Evolutionary conservation across 1,140 invertebrate species (phyloP), one percentile per base, ranked within the genome.

Genomic region (Eupeodes corollae): DNA sequence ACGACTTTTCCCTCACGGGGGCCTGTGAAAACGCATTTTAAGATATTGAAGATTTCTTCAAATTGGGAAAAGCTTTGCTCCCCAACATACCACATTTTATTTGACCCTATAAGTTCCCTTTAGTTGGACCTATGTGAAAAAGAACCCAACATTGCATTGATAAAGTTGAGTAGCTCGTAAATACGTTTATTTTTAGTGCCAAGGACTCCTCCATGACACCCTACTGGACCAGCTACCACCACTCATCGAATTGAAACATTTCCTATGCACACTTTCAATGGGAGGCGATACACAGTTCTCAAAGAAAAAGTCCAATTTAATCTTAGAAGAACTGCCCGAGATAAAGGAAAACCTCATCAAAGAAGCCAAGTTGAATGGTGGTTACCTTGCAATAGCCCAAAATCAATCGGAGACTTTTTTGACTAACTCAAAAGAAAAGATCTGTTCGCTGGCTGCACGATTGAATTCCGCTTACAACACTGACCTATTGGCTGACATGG

Each of bases 141-240:
- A n/a, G n/a, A n/a, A 26, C 21, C 8, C 8, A 26, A 26, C 3
- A 16, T 5, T 13, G 26, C 11, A 19, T 31, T 16, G 12, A 16
- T 33, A 3, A 15, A n/a, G n/a, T 33, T 30, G 32, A 33, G 26
- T 5, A 14, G 9, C 3, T 18, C 6, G 15, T 13, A 42, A 42
- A 3, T 14, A 6, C 19, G 3, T 30, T 26, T 26, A 33, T 35
- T 48, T 53, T 48, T 31, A 39, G 50, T 81, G 78, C 61, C 82
- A 18, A 73, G 82, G 65, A 67, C 71, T 61, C 18, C 58, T 87
- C 18, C 72, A 78, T 6, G 82, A 85, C 44, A 55, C 63, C 12
- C 56, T 84, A 11, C 48, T 90, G 32, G 86, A 88, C 59, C 86
- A 89, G 69, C 67, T 89, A 46, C 76, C 84, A 1, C 82, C 84